Percentiles rank a stretch among this genome's conserved stretches.
Conservation (phyloP, 2,888 invertebrate species). For the Dione juno region DNA sequence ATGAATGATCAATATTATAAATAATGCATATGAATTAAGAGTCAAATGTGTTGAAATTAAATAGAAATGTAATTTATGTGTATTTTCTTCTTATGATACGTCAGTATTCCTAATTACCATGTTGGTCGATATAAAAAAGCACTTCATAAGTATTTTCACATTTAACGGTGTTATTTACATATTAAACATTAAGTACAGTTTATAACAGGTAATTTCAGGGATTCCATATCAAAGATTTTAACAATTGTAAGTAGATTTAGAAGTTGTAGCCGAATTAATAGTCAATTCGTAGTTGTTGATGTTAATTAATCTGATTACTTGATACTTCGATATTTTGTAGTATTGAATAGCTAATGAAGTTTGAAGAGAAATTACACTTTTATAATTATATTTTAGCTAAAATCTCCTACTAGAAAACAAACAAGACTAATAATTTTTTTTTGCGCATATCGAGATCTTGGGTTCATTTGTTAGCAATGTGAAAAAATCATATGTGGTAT, state of each 20-base stretch:
- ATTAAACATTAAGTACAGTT: not conserved
- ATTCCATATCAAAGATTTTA: not conserved
- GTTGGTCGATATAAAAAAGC: not conserved
- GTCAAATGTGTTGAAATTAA: not conserved
- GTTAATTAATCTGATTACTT: not conserved
- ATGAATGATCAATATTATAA: constrained; percentile 24
- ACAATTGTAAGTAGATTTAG: not conserved
- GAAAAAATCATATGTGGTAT: too few relatives aligned
- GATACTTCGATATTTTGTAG: too few relatives aligned
- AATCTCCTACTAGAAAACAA: too few relatives aligned
- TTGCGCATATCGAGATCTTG: too few relatives aligned
- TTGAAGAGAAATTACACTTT: too few relatives aligned
- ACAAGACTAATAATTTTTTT: too few relatives aligned
- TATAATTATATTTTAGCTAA: too few relatives aligned
- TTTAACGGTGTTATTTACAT: not conserved
- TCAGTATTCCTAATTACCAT: not conserved
- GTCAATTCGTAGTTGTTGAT: not conserved
- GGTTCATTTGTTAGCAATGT: too few relatives aligned
- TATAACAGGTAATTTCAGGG: too few relatives aligned
- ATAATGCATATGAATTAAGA: not conserved
- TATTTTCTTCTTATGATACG: not conserved
- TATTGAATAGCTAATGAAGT: too few relatives aligned
- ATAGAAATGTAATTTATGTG: not conserved
- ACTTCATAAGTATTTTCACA: not conserved
- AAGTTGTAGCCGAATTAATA: too few relatives aligned